Evolutionary conservation across 2,888 invertebrate species (phyloP), one percentile per base, ranked within the genome.

Genomic region (Metallyticus violacea): DNA sequence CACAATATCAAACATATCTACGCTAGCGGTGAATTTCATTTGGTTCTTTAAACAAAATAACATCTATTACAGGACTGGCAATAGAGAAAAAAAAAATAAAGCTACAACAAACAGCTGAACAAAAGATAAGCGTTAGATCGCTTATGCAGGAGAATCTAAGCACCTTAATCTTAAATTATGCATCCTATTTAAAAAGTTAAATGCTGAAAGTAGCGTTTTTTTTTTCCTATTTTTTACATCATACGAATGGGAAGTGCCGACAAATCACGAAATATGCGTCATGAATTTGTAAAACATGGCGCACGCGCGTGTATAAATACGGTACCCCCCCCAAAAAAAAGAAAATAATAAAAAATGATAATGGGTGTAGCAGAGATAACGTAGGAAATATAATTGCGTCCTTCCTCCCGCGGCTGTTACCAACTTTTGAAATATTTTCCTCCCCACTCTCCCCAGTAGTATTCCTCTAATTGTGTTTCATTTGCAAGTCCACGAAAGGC

Each of bases 401-500:
- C 40, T 62, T 62, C 40, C 40, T 62, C 40, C 22, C 40, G 22
- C 40, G 40, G 40, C 40, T 62, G 40, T 62, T 62, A 62, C 40
- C 40, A 62, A 62, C 40, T 62, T 62, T 62, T 62, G 40, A 62
- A 62, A 62, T 62, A 62, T 62, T 62, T 62, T 62, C 40, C 40
- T 22, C 40, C 40, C 22, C 22, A 9, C 22, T 22, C 22, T 22
- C 40, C 40, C 22, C 40, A 22, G 40, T 22, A 62, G 40, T 62
- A 62, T 62, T 22, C 40, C 40, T 62, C 40, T 62, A 62, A 62
- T 62, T 62, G 40, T 22, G 77, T 83, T 83, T 83, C 83, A 83
- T 83, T 83, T 83, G 83, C 83, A 83, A 83, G 83, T 83, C 83
- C 83, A 27, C 26, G 40, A 62, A 62, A 62, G 40, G 40, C 40